phyloP scores from a whole-genome alignment of 2,888 invertebrate species.

The Platypus cylindrus region DNA sequence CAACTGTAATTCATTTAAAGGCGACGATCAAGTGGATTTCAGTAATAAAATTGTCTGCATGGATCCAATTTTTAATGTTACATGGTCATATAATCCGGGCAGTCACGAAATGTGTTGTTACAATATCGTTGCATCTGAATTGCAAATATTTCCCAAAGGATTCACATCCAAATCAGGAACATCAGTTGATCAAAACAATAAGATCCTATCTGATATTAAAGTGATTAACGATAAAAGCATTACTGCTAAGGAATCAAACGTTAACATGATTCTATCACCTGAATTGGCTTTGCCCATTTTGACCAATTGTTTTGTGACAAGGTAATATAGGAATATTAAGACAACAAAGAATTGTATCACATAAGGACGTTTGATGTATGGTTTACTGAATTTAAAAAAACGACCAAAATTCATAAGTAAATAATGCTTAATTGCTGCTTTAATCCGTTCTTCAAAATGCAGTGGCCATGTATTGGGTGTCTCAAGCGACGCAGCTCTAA shows the following conservation, averaged over 20 bases:
- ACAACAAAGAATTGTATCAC: too few species aligned
- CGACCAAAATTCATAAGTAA: too few species aligned
- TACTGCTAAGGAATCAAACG: constrained; percentile 22
- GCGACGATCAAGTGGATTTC: constrained; percentile 74
- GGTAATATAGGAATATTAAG: too few species aligned
- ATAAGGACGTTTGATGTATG: too few species aligned
- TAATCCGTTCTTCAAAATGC: too few species aligned
- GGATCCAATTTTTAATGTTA: constrained; percentile 84
- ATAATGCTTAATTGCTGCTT: too few species aligned
- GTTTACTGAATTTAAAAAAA: too few species aligned
- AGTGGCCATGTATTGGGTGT: too few species aligned
- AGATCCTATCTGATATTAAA: too few species aligned
- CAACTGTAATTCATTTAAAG: constrained; percentile 72
- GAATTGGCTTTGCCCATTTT: constrained; percentile 70
- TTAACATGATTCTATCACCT: constrained; percentile 59
- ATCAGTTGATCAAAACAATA: constrained; percentile 5
- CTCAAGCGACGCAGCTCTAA: neutral
- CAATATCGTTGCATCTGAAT: constrained; percentile 73
- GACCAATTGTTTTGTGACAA: constrained; percentile 53
- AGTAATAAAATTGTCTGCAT: constrained; percentile 66
- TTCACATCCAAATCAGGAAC: too few species aligned
- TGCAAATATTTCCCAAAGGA: constrained; percentile 32
- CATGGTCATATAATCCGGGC: constrained; percentile 79
- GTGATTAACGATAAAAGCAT: constrained; percentile 22
- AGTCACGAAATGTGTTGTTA: constrained; percentile 59